A percentile compares a stretch with the other conserved stretches of the same genome.
Conservation (phyloP, 2,888 invertebrate genomes). For the Caradrina clavipalpis region DNA sequence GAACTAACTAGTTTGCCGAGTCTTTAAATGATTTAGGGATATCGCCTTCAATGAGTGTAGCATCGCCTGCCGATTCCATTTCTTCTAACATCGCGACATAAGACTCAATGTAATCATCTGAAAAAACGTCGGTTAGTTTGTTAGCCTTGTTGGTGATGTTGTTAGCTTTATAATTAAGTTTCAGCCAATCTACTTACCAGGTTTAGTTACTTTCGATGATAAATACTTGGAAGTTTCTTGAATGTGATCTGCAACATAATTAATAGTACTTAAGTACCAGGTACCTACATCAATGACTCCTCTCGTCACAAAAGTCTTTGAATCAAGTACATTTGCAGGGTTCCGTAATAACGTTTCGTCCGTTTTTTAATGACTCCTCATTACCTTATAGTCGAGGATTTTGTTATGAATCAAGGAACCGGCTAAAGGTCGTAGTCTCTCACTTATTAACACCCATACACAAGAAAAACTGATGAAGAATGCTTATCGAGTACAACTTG, state of each 20-base stretch:
- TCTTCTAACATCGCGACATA: conserved; percentile 79
- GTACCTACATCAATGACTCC: not conserved
- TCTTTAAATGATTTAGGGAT: conserved; percentile 80
- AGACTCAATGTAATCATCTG: conserved; percentile 81
- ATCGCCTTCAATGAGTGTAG: conserved; percentile 74
- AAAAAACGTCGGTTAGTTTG: conserved; percentile 16
- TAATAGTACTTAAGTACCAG: not conserved
- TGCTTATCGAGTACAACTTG: no score
- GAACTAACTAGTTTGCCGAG: conserved; percentile 80
- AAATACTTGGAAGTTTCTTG: conserved; percentile 78
- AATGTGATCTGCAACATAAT: conserved; percentile 75
- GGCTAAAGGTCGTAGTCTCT: no score
- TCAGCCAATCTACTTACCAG: conserved; percentile 69
- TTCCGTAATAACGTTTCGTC: no score
- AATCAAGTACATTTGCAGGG: not conserved
- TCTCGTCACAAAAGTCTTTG: not conserved
- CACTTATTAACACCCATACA: no score
- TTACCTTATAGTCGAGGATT: not conserved
- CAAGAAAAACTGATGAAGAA: no score
- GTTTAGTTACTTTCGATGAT: conserved; percentile 78
- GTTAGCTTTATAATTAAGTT: not conserved
- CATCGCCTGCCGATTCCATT: conserved; percentile 81
- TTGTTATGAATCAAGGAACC: not conserved
- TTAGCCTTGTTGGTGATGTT: no score
- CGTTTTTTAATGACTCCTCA: not conserved